phyloP scores from a whole-genome alignment of 2,113 vertebrate species.

The Vulpes vulpes region DNA sequence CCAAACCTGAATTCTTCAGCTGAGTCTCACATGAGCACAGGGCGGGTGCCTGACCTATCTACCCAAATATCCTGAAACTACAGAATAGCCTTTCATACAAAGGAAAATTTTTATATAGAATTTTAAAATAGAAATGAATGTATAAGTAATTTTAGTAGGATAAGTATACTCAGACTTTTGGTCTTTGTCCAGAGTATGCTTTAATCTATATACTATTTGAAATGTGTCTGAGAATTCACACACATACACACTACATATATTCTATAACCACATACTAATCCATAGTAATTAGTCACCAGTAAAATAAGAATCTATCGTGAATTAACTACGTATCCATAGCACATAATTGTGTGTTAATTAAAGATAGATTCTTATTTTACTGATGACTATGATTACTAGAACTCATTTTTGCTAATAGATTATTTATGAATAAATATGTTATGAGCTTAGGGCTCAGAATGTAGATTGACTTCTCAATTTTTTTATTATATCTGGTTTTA shows the following conservation, averaged over 20 bases:
- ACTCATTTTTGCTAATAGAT: not conserved
- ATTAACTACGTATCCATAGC: not conserved
- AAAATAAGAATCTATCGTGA: constrained; percentile 22
- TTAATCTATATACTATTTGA: not conserved
- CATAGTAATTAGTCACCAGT: not conserved
- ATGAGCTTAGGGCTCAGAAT: not conserved
- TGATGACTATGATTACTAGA: not conserved
- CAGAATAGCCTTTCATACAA: not conserved
- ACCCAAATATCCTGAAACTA: not conserved
- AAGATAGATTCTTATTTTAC: not conserved
- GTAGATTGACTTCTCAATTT: not conserved
- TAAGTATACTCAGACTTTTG: not conserved
- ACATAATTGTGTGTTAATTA: not conserved
- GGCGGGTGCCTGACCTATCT: not conserved
- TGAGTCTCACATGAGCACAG: not conserved
- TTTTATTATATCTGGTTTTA: not conserved
- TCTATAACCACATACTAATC: not conserved
- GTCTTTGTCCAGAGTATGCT: not conserved
- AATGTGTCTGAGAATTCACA: not conserved
- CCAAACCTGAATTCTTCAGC: not conserved
- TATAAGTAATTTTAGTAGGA: constrained; percentile 2
- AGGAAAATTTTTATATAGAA: not conserved
- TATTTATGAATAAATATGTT: not conserved
- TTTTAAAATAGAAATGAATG: constrained; percentile 19
- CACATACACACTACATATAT: not conserved